Percentiles rank a stretch among this genome's conserved stretches.
Conservation (phyloP, 2,113 vertebrate genomes). For the Egretta garzetta region DNA sequence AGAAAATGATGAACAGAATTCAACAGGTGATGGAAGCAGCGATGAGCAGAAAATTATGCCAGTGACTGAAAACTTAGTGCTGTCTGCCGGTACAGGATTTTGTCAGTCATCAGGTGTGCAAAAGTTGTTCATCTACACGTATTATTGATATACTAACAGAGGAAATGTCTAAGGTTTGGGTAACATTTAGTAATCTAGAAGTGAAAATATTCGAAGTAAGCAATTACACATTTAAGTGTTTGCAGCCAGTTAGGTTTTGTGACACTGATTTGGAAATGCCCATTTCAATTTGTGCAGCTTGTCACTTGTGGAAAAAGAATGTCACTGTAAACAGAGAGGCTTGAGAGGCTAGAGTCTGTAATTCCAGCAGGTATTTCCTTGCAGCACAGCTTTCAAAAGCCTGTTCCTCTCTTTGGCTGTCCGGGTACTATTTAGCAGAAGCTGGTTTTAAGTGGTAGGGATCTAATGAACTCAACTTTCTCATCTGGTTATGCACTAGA, state of each 20-base stretch:
- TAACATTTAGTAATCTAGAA: background rate
- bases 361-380: background rate
- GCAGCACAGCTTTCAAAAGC: background rate
- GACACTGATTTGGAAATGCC: background rate
- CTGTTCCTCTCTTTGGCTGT: background rate
- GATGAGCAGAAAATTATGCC: conserved; percentile 95
- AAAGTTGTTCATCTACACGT: background rate
- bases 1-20: conserved; percentile 76
- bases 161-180: background rate
- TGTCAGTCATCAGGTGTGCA: conserved; percentile 94
- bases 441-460: background rate
- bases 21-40: conserved; percentile 81
- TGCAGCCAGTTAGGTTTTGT: background rate
- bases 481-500: background rate
- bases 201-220: background rate
- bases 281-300: background rate
- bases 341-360: background rate
- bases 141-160: background rate
- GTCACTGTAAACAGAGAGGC: background rate
- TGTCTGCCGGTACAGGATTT: conserved; percentile 79
- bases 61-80: conserved; percentile 83
- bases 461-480: background rate
- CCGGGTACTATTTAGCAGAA: background rate
- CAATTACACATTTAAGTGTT: accelerated
- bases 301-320: background rate